Evolutionary conservation across 2,888 invertebrate species (phyloP).

Genomic region (Neria commutata): DNA sequence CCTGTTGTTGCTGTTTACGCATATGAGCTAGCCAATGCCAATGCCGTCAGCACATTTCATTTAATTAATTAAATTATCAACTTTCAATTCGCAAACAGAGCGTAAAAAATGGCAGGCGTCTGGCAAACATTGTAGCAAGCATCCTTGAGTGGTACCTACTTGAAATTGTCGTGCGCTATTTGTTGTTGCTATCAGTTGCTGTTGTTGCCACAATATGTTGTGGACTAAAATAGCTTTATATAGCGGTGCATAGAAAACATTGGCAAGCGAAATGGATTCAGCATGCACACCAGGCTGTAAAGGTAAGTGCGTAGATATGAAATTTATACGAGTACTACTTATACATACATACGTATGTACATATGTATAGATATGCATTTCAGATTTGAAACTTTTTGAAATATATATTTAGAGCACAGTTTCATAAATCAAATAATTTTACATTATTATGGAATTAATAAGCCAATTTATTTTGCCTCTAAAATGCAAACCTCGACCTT

Average conservation of each 20-base stretch:
- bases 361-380: background rate
- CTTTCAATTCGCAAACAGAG: conserved; percentile 42
- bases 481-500: no score
- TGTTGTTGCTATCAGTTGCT: background rate
- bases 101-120: background rate
- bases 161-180: background rate
- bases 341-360: no score
- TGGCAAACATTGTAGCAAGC: background rate
- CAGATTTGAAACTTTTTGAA: no score
- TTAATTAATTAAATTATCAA: conserved; percentile 47
- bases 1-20: conserved; percentile 32
- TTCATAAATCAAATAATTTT: no score
- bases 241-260: no score
- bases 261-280: no score
- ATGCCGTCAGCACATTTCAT: conserved; percentile 42
- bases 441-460: no score
- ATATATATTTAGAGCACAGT: no score
- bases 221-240: background rate
- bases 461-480: no score
- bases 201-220: conserved; percentile 5
- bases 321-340: no score
- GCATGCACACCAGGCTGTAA: no score
- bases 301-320: no score
- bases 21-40: conserved; percentile 52
- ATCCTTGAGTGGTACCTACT: conserved; percentile 15